Evolutionary conservation across 1,140 invertebrate species (phyloP).

Genomic region (Caenorhabditis briggsae): DNA sequence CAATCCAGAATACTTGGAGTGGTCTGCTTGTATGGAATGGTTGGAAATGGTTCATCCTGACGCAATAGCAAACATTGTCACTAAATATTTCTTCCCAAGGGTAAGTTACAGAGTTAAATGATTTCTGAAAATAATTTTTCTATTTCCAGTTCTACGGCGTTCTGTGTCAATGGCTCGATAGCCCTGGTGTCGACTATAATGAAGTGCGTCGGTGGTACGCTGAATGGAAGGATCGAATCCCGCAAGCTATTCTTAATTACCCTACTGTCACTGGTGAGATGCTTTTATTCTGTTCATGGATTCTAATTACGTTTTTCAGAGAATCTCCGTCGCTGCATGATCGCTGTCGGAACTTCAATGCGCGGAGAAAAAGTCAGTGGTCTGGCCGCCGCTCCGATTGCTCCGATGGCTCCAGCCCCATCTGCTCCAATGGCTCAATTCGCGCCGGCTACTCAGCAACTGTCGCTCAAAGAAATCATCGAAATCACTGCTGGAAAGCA

Average conservation of each 20-base stretch:
- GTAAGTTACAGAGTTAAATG: constrained; percentile 16
- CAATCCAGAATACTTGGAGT: constrained; percentile 57
- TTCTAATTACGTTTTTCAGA: constrained; percentile 38
- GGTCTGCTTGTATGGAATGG: constrained; percentile 69
- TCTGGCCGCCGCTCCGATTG: not conserved
- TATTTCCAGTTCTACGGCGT: constrained; percentile 66
- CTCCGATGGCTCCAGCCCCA: constrained; percentile 45
- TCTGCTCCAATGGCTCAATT: not conserved
- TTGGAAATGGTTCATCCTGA: constrained; percentile 68
- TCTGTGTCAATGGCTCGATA: constrained; percentile 67
- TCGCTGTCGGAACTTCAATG: not conserved
- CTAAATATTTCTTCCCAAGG: constrained; percentile 72
- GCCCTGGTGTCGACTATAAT: constrained; percentile 57
- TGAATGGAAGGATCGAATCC: constrained; percentile 70
- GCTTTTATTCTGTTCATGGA: not conserved
- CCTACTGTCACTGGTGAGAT: constrained; percentile 67
- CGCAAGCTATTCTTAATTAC: constrained; percentile 60
- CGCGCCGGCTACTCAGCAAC: constrained; percentile 6
- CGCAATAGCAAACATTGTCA: constrained; percentile 70
- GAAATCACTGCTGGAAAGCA: constrained; percentile 56
- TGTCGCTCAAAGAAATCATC: constrained; percentile 59
- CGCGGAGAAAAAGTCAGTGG: constrained; percentile 30
- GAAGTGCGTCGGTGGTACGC: constrained; percentile 70
- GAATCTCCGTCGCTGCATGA: constrained; percentile 30
- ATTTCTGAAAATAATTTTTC: not conserved